Percentiles rank a stretch among this genome's conserved stretches.
Conservation (phyloP, 2,797 vertebrate genomes). For the Catostomus latipinnis region DNA sequence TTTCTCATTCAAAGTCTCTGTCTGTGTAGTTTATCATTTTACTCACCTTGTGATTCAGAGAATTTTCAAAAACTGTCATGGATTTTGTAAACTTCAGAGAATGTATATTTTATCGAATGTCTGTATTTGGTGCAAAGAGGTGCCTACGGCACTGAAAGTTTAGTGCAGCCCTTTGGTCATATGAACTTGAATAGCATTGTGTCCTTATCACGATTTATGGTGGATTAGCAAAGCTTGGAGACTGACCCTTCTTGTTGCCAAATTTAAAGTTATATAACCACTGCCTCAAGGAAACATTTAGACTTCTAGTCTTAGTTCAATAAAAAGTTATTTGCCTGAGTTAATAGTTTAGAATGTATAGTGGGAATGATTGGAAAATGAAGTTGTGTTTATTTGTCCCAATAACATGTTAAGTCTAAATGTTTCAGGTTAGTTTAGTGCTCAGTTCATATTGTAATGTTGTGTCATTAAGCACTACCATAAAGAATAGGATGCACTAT, state of each 20-base stretch:
- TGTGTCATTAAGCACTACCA: not conserved
- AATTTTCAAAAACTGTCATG: conserved; percentile 62
- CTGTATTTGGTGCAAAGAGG: conserved; percentile 68
- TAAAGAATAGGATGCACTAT: conserved; percentile 33
- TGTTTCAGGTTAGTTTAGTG: conserved; percentile 25
- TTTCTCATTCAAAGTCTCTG: conserved; percentile 24
- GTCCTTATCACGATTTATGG: conserved; percentile 48
- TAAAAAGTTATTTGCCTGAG: conserved; percentile 32
- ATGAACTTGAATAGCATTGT: conserved; percentile 47
- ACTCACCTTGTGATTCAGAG: conserved; percentile 45
- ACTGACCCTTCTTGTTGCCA: conserved; percentile 58
- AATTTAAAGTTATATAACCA: conserved; percentile 55
- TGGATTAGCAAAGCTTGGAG: conserved; percentile 49
- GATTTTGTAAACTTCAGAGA: conserved; percentile 77
- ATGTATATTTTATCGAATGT: conserved; percentile 83
- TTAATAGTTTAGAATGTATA: conserved; percentile 43
- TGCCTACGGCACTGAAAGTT: conserved; percentile 64
- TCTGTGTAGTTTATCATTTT: conserved; percentile 37
- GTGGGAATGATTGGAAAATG: not conserved
- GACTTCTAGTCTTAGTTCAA: conserved; percentile 17
- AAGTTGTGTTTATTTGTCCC: not conserved
- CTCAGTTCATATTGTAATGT: conserved; percentile 20
- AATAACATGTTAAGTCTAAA: conserved; percentile 17
- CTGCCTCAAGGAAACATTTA: conserved; percentile 46
- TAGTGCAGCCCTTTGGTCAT: conserved; percentile 64